Evolutionary conservation across 2,113 vertebrate genomes (phyloP).

Genomic region (Protobothrops flavoviridis): DNA sequence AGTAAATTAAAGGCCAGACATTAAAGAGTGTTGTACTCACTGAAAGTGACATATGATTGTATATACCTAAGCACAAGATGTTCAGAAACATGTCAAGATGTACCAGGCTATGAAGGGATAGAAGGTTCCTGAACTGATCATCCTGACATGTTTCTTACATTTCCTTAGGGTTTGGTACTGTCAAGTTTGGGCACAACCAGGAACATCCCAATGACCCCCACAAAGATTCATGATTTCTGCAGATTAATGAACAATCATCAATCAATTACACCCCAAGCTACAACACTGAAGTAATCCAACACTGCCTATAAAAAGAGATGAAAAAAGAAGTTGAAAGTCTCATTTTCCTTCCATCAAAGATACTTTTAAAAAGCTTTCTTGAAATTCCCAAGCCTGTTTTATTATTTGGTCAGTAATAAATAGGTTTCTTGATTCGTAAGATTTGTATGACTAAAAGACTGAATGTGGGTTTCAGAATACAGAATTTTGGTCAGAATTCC

Average conservation of each 20-base stretch:
- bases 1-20: neutral
- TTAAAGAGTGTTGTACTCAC: neutral
- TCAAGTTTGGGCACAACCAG: neutral
- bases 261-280: neutral
- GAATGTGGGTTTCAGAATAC: neutral
- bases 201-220: neutral
- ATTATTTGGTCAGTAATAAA: neutral
- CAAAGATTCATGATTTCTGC: neutral
- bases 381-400: neutral
- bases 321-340: neutral
- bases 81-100: neutral
- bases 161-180: neutral
- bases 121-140: neutral
- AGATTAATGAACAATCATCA: neutral
- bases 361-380: neutral
- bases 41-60: neutral
- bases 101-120: neutral
- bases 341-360: neutral
- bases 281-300: neutral
- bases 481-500: neutral
- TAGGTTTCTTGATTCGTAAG: neutral
- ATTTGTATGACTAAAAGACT: neutral
- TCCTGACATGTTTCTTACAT: neutral
- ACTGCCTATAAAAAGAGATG: neutral
- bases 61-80: neutral